Evolutionary conservation across 1,140 invertebrate species (phyloP), one percentile per base, ranked within the genome.

Genomic region (Listronotus oregonensis): DNA sequence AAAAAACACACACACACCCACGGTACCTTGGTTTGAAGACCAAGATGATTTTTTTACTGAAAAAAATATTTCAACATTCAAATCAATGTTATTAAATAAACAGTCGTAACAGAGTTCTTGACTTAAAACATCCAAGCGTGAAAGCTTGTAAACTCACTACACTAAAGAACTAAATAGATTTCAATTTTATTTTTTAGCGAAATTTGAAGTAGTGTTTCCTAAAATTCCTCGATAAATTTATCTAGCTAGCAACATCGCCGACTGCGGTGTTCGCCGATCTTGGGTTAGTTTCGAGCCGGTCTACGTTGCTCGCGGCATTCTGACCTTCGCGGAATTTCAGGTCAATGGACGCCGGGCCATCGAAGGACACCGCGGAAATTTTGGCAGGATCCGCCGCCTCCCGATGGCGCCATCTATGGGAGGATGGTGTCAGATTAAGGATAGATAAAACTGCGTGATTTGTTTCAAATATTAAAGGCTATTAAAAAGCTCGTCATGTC

Each of bases 241-340:
- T 14, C 5, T 1, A 44, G 4, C 42, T 44, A 15, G 42, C 42
- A 44, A 44, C 42, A 18, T 12, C n/a, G 42, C 17, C 9, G 1
- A 9, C 18, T 15, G 18, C 9, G 31, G 34, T 31, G 39, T 55
- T 18, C 52, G 32, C 21, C 17, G 4, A 32, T 18, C 17, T 9
- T 55, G 37, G 7, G 15, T 14, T 17, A 40, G 32, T 55, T 32
- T 55, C 52, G 52, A 15, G 52, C 52, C 52, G 52, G 52, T 55
- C 52, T 37, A 18, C 15, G 31, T 17, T 21, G 54, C 54, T 39
- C 6, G 18, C 37, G 54, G 54, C 54, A 39, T 18, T 43, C 18
- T 32, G 40, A 56, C 40, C 54, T 56, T 56, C 54, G 54, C 54
- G 40, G 54, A 56, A 56, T 42, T 43, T 43, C 39, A 56, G 54